phyloP scores from a whole-genome alignment of 2,888 invertebrate genomes.

The Agapostemon virescens region DNA sequence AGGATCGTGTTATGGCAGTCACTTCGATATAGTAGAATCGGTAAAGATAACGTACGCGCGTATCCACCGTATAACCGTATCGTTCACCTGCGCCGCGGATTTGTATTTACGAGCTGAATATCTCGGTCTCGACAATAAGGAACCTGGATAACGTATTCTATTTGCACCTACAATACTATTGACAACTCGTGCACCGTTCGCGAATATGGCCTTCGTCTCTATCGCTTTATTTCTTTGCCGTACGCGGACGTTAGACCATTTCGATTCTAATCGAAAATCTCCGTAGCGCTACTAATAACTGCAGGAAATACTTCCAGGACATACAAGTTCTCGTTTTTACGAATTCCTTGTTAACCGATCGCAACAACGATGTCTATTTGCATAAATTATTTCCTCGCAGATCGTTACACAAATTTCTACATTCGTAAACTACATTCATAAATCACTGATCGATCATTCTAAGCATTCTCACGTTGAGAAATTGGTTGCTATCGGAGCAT shows the following conservation, averaged over 20 bases:
- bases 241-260: background rate
- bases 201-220: background rate
- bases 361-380: no score
- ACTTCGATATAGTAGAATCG: constrained; percentile 12
- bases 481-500: no score
- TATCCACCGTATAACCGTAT: constrained; percentile 16
- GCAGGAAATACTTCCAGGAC: background rate
- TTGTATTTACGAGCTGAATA: constrained; percentile 34
- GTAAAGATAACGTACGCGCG: constrained; percentile 20
- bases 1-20: constrained; percentile 16
- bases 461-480: no score
- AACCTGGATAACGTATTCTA: constrained; percentile 27
- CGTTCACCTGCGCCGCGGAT: constrained; percentile 32
- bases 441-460: no score
- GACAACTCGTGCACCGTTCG: constrained; percentile 25
- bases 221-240: background rate
- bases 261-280: background rate
- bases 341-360: background rate
- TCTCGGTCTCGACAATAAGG: constrained; percentile 38
- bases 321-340: background rate
- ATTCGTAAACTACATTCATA: no score
- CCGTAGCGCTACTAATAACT: background rate
- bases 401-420: no score
- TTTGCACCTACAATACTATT: constrained; percentile 50
- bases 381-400: no score